Evolutionary conservation across 2,113 vertebrate genomes (phyloP), one percentile per base, ranked within the genome.

Genomic region (Macquaria ambigua): DNA sequence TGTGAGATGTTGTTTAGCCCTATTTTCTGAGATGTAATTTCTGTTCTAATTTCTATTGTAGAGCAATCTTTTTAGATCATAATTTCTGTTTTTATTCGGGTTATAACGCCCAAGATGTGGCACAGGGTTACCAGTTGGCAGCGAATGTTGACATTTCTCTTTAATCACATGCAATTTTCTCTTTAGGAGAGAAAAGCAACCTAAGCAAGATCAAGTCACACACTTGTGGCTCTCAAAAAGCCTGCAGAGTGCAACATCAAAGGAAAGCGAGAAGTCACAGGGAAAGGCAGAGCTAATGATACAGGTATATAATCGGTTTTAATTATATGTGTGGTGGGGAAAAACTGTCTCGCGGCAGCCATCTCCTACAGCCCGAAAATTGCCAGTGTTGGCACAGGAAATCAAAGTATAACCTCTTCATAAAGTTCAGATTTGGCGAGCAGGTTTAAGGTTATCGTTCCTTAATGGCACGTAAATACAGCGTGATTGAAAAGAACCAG

Each of bases 101-200:
- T 56, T 53, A 43, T 55, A 52, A 37, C 1, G 25, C 50, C 25
- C 70, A 59, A 68, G 61, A 62, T 63, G 63, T 46, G 28, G 39
- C 67, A 48, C 25, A 70, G 37, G 15, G 61, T 81, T 87, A 48
- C 64, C 48, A 80, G 41, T 78, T 83, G 87, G 75, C 46, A 80
- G 53, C 15, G 37, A 78, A 74, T 77, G 71, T 69, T 84, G 74
- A 90, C 77, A 79, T 83, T 86, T 86, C 68, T 83, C 64, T 81
- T 77, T 89, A 87, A 92, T 90, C 77, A 78, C 80, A 68, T 52
- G 56, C 68, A 84, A 87, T 92, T 87, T 90, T 89, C 75, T 88
- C 58, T 87, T 80, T 50, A 64, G 61, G 69, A 80, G 68, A 81
- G 71, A 87, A 85, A 87, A 88, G 39, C 79, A 89, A 83, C 23